Conservation (phyloP, 2,888 invertebrate genomes). For the Spodoptera littoralis region DNA sequence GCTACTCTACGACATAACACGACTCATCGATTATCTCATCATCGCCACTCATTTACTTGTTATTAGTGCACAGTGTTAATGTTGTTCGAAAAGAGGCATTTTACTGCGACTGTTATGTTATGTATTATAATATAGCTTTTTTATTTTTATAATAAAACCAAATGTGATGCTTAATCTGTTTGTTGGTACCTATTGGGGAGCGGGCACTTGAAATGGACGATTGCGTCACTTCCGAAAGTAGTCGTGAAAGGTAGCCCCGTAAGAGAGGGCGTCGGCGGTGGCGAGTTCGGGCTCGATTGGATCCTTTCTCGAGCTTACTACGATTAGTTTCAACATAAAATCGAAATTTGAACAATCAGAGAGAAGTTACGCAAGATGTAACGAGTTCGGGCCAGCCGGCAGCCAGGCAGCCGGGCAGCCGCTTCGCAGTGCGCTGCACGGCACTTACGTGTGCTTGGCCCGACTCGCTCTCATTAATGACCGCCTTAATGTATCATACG, state of each 20-base stretch:
- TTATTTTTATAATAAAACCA: slow-evolving; percentile 83
- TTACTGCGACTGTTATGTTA: slow-evolving; percentile 86
- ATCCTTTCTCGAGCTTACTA: slow-evolving; percentile 75
- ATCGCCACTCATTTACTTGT: slow-evolving; percentile 83
- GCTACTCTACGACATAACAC: slow-evolving; percentile 60
- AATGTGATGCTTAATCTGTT: slow-evolving; percentile 79
- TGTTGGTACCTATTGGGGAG: slow-evolving; percentile 69
- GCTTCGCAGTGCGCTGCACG: slow-evolving; percentile 31
- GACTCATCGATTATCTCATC: slow-evolving; percentile 70
- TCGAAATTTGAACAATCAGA: slow-evolving; percentile 73
- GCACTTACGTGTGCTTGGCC: slow-evolving; percentile 43
- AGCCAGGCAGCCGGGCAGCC: slow-evolving; percentile 34
- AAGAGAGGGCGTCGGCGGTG: slow-evolving; percentile 66
- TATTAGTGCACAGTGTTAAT: slow-evolving; percentile 87
- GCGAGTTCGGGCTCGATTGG: slow-evolving; percentile 55
- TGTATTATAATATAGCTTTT: slow-evolving; percentile 84
- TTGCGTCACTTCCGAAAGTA: slow-evolving; percentile 82
- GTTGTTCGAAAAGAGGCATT: slow-evolving; percentile 81
- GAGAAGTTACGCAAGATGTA: slow-evolving; percentile 69
- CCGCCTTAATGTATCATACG: slow-evolving; percentile 75
- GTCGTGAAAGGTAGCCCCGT: slow-evolving; percentile 82
- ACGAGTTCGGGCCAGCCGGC: slow-evolving; percentile 41
- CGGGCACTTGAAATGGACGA: slow-evolving; percentile 58
- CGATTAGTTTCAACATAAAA: slow-evolving; percentile 72
- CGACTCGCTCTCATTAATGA: slow-evolving; percentile 69